Evolutionary conservation across 2,113 vertebrate genomes (phyloP).

Genomic region (Asarcornis scutulata): DNA sequence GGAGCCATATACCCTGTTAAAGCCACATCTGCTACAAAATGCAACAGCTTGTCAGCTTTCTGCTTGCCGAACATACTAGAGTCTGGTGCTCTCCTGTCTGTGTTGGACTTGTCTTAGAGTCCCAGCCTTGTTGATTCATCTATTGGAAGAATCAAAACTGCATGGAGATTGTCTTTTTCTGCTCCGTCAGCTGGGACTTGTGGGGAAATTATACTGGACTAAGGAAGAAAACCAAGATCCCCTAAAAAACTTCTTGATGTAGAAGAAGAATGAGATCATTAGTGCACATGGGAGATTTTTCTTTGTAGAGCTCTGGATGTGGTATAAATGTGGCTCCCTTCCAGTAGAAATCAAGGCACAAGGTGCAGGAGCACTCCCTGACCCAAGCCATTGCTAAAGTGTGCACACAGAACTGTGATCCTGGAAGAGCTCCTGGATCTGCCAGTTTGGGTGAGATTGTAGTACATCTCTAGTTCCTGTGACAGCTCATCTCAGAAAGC

Average conservation of each 20-base stretch:
- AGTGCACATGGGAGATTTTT: not conserved
- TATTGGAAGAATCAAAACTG: not conserved
- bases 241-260: not conserved
- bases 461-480: not conserved
- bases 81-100: constrained; percentile 37
- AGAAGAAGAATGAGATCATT: not conserved
- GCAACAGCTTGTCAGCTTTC: constrained; percentile 60
- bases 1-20: constrained; percentile 39
- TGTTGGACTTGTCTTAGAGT: not conserved
- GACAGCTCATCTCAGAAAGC: not conserved
- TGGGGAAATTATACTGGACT: not conserved
- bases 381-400: not conserved
- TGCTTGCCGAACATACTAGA: constrained; percentile 7
- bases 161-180: not conserved
- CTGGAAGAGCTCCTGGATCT: not conserved
- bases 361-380: not conserved
- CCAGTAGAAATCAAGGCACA: not conserved
- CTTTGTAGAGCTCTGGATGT: not conserved
- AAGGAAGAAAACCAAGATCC: not conserved
- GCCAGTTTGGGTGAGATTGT: not conserved
- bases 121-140: not conserved
- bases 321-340: not conserved
- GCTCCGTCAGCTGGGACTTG: not conserved
- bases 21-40: constrained; percentile 60
- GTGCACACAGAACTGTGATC: not conserved